phyloP scores from a whole-genome alignment of 2,888 invertebrate genomes.

The Brachyptera risi region DNA sequence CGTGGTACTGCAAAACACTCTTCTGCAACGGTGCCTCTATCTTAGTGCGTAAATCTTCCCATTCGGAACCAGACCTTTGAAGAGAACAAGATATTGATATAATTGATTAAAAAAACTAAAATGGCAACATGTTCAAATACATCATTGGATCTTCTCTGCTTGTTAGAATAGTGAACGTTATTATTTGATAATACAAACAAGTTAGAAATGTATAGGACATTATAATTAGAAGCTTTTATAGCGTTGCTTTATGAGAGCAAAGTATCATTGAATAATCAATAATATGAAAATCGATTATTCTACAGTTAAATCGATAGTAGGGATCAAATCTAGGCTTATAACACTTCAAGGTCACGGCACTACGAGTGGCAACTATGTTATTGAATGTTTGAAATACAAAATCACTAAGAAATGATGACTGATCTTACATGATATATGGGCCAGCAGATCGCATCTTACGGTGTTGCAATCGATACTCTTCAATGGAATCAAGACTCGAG shows the following conservation, averaged over 20 bases:
- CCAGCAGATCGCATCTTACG: constrained; percentile 54
- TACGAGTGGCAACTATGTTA: background rate
- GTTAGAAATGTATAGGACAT: too few species aligned
- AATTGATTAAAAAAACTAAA: background rate
- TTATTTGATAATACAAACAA: too few species aligned
- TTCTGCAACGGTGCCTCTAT: constrained; percentile 50
- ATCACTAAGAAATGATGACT: background rate
- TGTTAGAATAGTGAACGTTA: too few species aligned
- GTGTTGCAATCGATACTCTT: constrained; percentile 58
- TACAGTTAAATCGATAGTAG: too few species aligned
- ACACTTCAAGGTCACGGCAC: too few species aligned
- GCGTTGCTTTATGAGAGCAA: too few species aligned
- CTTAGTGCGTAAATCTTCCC: constrained; percentile 53
- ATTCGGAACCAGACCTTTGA: constrained; percentile 55
- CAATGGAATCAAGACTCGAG: constrained; percentile 59
- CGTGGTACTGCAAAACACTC: constrained; percentile 39
- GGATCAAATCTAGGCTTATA: too few species aligned
- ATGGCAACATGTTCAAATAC: background rate
- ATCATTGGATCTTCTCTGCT: too few species aligned
- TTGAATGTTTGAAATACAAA: background rate
- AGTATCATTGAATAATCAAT: too few species aligned
- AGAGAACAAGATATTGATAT: constrained; percentile 19
- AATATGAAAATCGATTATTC: too few species aligned
- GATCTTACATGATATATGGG: constrained; percentile 54
- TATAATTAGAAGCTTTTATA: too few species aligned